Percentiles rank a stretch among this genome's conserved stretches.
Evolutionary conservation across 2,888 invertebrate genomes (phyloP).

Genomic region (Elysia crispata): DNA sequence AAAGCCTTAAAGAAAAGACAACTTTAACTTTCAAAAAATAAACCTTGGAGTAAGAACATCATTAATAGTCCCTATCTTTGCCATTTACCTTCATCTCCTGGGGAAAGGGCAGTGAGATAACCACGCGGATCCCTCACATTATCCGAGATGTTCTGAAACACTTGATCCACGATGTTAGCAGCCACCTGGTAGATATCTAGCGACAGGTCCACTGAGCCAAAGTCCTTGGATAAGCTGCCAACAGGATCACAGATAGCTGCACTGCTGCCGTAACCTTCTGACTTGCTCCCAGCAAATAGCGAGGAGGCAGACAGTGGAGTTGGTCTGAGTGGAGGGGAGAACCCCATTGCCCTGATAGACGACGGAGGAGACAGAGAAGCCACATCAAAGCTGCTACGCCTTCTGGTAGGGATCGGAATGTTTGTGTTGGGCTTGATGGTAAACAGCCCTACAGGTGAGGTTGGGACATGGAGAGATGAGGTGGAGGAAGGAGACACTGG

Average conservation of each 20-base stretch:
- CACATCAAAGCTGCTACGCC: slow-evolving; percentile 40
- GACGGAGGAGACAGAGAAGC: slow-evolving; percentile 16
- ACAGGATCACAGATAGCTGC: neutral
- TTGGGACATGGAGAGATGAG: no score
- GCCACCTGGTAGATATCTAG: slow-evolving; percentile 49
- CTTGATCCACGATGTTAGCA: slow-evolving; percentile 54
- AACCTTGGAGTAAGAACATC: no score
- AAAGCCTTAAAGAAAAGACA: no score
- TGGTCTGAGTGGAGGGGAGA: neutral
- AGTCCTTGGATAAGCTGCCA: neutral
- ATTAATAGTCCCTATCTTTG: no score
- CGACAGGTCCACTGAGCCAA: slow-evolving; percentile 29
- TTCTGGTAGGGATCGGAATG: neutral
- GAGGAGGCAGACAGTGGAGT: neutral
- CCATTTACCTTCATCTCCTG: no score
- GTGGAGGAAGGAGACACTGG: neutral
- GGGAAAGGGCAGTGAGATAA: no score
- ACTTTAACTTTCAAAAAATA: no score
- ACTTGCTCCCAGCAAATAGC: neutral
- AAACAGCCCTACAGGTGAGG: no score
- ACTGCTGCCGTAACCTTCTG: neutral
- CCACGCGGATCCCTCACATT: no score
- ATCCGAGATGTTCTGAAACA: slow-evolving; percentile 52
- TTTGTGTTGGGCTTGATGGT: no score
- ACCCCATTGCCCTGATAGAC: neutral